phyloP scores from a whole-genome alignment of 2,888 invertebrate genomes.

The Tipula unca region DNA sequence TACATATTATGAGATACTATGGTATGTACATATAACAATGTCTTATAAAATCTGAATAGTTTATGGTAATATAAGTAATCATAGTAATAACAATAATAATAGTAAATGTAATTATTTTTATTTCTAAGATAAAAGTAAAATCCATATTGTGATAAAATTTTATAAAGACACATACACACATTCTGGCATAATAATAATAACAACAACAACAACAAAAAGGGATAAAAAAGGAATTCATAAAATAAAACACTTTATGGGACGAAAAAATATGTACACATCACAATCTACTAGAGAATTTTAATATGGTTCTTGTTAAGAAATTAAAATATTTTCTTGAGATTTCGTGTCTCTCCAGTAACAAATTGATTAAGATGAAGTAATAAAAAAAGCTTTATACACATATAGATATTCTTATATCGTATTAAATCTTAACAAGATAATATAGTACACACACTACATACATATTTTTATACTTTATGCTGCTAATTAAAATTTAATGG shows the following conservation, averaged over 20 bases:
- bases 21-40: neutral
- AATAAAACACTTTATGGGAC: neutral
- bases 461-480: neutral
- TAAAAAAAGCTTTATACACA: neutral
- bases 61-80: neutral
- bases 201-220: neutral
- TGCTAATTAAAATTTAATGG: neutral
- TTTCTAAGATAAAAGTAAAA: neutral
- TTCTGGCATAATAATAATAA: neutral
- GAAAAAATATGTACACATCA: neutral
- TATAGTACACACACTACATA: neutral
- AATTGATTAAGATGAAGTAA: neutral
- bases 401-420: neutral
- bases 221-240: conserved; percentile 14
- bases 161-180: neutral
- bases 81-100: neutral
- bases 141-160: neutral
- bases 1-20: too few relatives aligned
- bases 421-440: neutral
- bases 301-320: neutral
- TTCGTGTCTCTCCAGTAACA: neutral
- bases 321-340: conserved; percentile 8
- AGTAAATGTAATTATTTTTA: neutral
- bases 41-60: neutral
- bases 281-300: neutral